Evolutionary conservation across 2,888 invertebrate genomes (phyloP).

Genomic region (Allygus modestus): DNA sequence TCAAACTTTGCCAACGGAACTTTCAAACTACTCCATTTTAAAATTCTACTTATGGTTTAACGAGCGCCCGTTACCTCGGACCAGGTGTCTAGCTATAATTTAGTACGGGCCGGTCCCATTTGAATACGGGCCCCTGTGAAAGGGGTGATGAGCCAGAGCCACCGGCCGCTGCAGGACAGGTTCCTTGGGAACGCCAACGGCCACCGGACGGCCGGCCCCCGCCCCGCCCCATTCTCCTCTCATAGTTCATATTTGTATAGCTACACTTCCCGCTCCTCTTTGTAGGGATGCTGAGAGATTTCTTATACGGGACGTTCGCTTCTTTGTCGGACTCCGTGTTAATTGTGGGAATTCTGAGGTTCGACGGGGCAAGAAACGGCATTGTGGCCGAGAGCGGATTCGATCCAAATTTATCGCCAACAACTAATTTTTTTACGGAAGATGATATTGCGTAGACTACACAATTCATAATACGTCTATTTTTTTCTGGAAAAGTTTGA

Average conservation of each 20-base stretch:
- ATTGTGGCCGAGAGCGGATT: no score
- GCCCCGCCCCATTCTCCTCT: neutral
- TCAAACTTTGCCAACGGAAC: conserved; percentile 42
- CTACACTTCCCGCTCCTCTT: conserved; percentile 41
- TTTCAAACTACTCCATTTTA: conserved; percentile 45
- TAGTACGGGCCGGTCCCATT: conserved; percentile 55
- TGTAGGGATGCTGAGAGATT: conserved; percentile 35
- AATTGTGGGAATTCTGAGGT: conserved; percentile 8
- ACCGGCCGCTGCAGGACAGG: conserved; percentile 36
- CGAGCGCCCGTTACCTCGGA: conserved; percentile 49
- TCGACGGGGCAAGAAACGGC: neutral
- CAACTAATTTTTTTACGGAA: no score
- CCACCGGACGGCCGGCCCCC: conserved; percentile 9
- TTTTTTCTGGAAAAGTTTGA: no score
- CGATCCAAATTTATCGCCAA: no score
- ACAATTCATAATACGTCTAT: no score
- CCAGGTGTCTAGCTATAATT: conserved; percentile 59
- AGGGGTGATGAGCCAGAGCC: neutral
- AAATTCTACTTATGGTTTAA: conserved; percentile 56
- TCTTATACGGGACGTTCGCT: conserved; percentile 25
- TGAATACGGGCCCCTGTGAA: conserved; percentile 51
- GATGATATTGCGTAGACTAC: no score
- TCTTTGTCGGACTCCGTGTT: conserved; percentile 10
- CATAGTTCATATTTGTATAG: conserved; percentile 48
- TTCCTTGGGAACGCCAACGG: conserved; percentile 48